Percentiles rank a stretch among this genome's conserved stretches.
Conservation (phyloP, 1,140 invertebrate genomes). For the Drosophila murphyi region DNA sequence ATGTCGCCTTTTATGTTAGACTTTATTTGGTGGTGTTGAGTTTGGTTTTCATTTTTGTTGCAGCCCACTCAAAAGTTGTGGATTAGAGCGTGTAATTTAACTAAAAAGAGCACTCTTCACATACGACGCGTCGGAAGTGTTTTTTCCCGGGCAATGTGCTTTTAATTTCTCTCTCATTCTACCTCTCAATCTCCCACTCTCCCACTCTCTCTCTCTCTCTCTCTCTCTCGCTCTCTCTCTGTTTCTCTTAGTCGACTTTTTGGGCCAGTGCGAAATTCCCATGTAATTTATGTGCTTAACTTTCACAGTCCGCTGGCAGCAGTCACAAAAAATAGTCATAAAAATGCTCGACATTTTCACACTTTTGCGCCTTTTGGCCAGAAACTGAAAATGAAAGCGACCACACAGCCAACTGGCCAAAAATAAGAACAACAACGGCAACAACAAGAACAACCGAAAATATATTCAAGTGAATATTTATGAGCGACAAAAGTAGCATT, state of each 20-base stretch:
- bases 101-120: slow-evolving; percentile 68
- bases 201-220: not conserved
- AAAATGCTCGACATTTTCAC: slow-evolving; percentile 76
- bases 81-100: slow-evolving; percentile 80
- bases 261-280: slow-evolving; percentile 31
- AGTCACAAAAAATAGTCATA: slow-evolving; percentile 70
- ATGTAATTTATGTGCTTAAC: slow-evolving; percentile 79
- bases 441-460: slow-evolving; percentile 29
- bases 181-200: not conserved
- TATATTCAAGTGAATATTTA: slow-evolving; percentile 81
- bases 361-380: slow-evolving; percentile 69
- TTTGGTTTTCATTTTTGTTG: slow-evolving; percentile 29
- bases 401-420: slow-evolving; percentile 18
- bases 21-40: slow-evolving; percentile 27
- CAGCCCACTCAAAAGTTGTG: slow-evolving; percentile 71
- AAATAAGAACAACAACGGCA: slow-evolving; percentile 3
- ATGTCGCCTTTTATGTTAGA: slow-evolving; percentile 73
- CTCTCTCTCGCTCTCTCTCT: not conserved
- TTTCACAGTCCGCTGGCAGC: slow-evolving; percentile 66
- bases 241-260: not conserved
- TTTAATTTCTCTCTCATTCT: slow-evolving; percentile 58
- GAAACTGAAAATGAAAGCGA: slow-evolving; percentile 76
- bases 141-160: slow-evolving; percentile 68
- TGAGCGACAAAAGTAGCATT: slow-evolving; percentile 79
- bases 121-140: slow-evolving; percentile 27